Base-by-base conservation (phyloP, 1,140 invertebrate species). In the Linepithema humile region DNA sequence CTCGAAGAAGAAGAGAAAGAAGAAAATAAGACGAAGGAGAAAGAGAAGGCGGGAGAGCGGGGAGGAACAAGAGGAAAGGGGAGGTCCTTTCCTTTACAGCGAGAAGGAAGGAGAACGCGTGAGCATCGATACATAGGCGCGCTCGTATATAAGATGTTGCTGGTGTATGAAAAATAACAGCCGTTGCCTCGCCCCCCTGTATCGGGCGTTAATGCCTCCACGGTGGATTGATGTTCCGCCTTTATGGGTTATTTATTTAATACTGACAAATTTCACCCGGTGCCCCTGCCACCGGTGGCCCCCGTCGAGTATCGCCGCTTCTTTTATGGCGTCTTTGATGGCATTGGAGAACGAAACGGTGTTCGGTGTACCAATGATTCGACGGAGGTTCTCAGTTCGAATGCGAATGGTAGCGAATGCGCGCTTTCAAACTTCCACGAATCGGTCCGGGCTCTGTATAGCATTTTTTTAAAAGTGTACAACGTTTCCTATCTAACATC, bases 201-300 rank as follows among this genome's bases (percentile, higher is more conserved):
- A 94, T 94, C 91, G 92, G 90, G 91, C 93, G 93, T 93, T 94
- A 94, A 94, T 94, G 92, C 89, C 91, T 91, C 90, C 84, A 88
- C 90, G 82, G 90, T 69, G 91, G 91, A 94, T 94, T 93, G 93
- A 94, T 94, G 93, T 92, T 92, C 85, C 85, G 84, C 89, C 89
- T 94, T 94, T 94, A 94, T 94, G 93, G 91, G 91, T 94, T 94
- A 94, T 94, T 94, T 94, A 94, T 94, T 93, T 94, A 94, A 94
- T 93, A 93, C 93, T 93, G 93, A 94, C 94, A 94, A 94, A 94
- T 94, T 89, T 94, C 90, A 87, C 90, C 88, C 78, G 55, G 65
- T 84, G 67, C 86, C 87, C 83, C 62, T 77, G 60, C 78, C 87
- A 85, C 59, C 53, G 85, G 26, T 90, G 83, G 82, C 89, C 62